These are phyloP conservation scores for Yponomeuta plumbellus DNA, from an alignment of 2,888 invertebrate species.

Conservation along the genomic window DNA sequence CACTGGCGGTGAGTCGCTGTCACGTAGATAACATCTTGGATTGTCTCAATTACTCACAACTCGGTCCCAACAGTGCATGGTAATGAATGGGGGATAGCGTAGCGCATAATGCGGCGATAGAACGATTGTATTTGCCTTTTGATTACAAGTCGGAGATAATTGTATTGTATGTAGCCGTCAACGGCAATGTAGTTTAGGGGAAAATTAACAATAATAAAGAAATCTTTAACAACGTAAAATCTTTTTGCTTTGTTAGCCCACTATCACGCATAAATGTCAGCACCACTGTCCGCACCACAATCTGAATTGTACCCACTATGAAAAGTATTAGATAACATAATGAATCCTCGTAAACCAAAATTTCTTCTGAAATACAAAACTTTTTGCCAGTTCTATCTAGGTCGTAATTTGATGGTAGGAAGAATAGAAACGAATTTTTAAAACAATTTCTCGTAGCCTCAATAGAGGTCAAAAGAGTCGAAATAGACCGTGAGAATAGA, in stretches of 20 bases:
- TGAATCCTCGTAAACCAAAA: too few species aligned
- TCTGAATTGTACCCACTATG: too few species aligned
- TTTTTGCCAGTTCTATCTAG: background rate
- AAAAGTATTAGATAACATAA: too few species aligned
- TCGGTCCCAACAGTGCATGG: background rate
- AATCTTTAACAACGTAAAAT: too few species aligned
- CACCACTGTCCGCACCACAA: too few species aligned
- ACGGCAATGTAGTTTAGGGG: too few species aligned
- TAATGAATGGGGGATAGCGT: conserved; percentile 1
- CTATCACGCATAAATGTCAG: too few species aligned
- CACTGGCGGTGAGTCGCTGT: background rate
- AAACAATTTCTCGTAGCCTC: background rate
- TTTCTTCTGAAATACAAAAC: background rate
- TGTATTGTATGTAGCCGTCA: background rate
- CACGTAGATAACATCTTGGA: conserved; percentile 10
- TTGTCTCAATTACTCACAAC: conserved; percentile 13
- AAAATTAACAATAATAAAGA: too few species aligned
- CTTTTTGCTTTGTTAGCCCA: too few species aligned
- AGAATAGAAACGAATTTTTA: background rate
- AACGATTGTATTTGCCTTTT: background rate
- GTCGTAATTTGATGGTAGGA: too few species aligned
- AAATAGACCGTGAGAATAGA: conserved; percentile 53
- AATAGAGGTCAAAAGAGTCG: conserved; percentile 12
- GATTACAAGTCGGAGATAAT: background rate
- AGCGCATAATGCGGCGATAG: background rate